phyloP scores from a whole-genome alignment of 2,888 invertebrate genomes.

The Leptinotarsa tumamoca region DNA sequence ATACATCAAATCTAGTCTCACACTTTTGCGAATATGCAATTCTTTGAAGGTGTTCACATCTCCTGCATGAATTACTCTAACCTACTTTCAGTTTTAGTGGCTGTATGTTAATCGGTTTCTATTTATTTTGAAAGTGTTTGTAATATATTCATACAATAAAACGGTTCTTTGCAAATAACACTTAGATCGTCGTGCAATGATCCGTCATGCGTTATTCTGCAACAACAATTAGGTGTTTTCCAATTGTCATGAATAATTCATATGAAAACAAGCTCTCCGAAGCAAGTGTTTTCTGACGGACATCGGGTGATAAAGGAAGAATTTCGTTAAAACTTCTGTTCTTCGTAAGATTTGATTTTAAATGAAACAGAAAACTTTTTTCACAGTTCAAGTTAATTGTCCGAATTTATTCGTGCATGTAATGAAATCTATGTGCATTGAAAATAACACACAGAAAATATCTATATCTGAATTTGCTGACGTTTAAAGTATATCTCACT shows the following conservation, averaged over 20 bases:
- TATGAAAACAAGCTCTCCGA: not conserved
- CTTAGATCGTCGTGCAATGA: slow-evolving; percentile 20
- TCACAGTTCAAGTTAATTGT: too few relatives aligned
- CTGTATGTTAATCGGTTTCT: slow-evolving; percentile 31
- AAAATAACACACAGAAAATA: too few relatives aligned
- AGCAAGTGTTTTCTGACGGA: not conserved
- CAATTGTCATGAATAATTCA: slow-evolving; percentile 19
- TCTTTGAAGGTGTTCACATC: not conserved
- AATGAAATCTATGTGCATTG: too few relatives aligned
- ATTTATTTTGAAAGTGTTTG: slow-evolving; percentile 29
- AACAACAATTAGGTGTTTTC: slow-evolving; percentile 28
- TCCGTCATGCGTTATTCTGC: slow-evolving; percentile 23
- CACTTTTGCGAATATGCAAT: not conserved
- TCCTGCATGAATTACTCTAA: slow-evolving; percentile 15
- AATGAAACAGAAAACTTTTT: rapidly evolving
- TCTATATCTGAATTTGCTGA: too few relatives aligned
- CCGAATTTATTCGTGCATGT: too few relatives aligned
- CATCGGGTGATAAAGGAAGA: not conserved
- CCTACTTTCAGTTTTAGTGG: slow-evolving; percentile 31
- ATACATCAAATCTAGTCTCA: not conserved
- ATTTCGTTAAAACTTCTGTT: not conserved
- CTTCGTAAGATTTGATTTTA: not conserved
- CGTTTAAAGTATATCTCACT: too few relatives aligned
- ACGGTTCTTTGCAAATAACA: slow-evolving; percentile 29
- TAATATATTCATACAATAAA: slow-evolving; percentile 33